Evolutionary conservation across 2,113 vertebrate species (phyloP).

Genomic region (Chionodraco myersi): DNA sequence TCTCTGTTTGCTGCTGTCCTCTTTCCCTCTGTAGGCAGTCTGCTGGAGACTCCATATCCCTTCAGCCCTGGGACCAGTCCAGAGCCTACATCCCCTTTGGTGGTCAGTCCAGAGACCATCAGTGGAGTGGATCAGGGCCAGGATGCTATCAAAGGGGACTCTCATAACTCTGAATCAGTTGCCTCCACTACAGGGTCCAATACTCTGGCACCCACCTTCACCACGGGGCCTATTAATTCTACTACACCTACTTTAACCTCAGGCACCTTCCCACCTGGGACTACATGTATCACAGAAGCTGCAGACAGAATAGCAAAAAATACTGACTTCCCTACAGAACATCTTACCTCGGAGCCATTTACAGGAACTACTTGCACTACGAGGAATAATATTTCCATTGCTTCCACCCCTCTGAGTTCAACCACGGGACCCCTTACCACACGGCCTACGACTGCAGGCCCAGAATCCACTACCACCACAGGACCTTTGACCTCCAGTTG

Average conservation of each 20-base stretch:
- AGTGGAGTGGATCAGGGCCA: constrained; percentile 34
- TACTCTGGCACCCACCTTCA: constrained; percentile 22
- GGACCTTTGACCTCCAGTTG: constrained; percentile 32
- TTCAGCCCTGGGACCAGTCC: constrained; percentile 77
- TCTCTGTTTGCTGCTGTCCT: constrained; percentile 3
- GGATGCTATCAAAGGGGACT: constrained; percentile 30
- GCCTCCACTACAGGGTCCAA: constrained; percentile 21
- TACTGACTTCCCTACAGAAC: constrained; percentile 32
- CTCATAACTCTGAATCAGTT: constrained; percentile 17
- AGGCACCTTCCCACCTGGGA: constrained; percentile 12
- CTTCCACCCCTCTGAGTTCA: constrained; percentile 15
- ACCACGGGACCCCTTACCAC: constrained; percentile 23
- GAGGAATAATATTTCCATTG: constrained; percentile 19
- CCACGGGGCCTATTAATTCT: constrained; percentile 13
- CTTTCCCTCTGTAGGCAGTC: constrained; percentile 64
- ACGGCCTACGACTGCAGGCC: constrained; percentile 4
- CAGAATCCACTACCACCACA: constrained; percentile 33
- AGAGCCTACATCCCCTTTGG: constrained; percentile 63
- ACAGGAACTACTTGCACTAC: constrained; percentile 17
- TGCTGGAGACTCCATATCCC: constrained; percentile 69
- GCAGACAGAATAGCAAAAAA: constrained; percentile 35
- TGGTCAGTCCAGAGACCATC: constrained; percentile 47
- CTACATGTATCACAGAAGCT: constrained; percentile 19
- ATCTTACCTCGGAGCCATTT: constrained; percentile 53
- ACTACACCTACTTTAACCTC: constrained; percentile 30